These are phyloP conservation scores for Diceros bicornis DNA, from an alignment of 2,797 vertebrate genomes.

Conservation along the genomic window DNA sequence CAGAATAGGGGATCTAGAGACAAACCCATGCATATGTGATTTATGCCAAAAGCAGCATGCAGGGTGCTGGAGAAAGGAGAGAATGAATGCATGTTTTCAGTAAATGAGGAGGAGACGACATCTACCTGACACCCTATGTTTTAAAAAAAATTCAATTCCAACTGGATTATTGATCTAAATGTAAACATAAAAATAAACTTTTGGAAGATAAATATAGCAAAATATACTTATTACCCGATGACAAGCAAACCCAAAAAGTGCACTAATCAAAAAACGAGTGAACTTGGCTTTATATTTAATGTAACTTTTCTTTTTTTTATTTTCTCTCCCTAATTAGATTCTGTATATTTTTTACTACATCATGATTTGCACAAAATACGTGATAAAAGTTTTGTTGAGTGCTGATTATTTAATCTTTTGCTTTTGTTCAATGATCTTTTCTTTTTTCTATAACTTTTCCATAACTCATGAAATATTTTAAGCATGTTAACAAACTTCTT, in stretches of 20 bases:
- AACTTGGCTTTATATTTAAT: not conserved
- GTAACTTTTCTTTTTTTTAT: not conserved
- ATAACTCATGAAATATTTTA: slow-evolving; percentile 50
- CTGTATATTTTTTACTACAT: not conserved
- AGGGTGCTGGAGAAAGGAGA: not conserved
- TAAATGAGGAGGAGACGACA: not conserved
- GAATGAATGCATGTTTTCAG: not conserved
- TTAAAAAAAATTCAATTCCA: not conserved
- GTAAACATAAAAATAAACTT: not conserved
- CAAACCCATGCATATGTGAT: not conserved
- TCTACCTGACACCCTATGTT: not conserved
- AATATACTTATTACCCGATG: not conserved
- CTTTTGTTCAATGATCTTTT: slow-evolving; percentile 3
- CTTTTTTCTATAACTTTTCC: not conserved
- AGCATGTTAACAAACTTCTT: not conserved
- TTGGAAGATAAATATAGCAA: not conserved
- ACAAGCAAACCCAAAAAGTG: slow-evolving; percentile 1
- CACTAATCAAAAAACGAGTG: not conserved
- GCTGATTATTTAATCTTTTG: not conserved
- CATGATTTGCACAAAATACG: not conserved
- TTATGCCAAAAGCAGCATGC: not conserved
- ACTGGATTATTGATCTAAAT: not conserved
- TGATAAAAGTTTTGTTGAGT: not conserved
- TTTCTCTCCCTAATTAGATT: not conserved
- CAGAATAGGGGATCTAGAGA: not conserved